Percentiles rank a stretch among this genome's conserved stretches.
phyloP scores from a whole-genome alignment of 1,140 invertebrate species.

The Pissodes strobi region DNA sequence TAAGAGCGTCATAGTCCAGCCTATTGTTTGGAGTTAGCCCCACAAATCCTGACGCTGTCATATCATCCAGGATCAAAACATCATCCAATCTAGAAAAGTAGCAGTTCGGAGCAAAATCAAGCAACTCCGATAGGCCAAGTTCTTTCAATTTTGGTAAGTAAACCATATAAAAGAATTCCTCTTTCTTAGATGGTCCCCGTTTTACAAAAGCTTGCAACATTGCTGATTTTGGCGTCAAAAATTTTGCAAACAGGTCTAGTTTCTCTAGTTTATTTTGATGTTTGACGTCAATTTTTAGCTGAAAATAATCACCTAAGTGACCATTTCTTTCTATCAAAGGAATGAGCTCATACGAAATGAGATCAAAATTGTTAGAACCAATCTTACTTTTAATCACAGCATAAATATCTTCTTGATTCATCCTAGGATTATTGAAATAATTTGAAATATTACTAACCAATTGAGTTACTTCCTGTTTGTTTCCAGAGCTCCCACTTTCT shows the following conservation, averaged over 20 bases:
- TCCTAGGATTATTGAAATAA: not conserved
- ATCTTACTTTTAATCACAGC: not conserved
- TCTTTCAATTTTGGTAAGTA: not conserved
- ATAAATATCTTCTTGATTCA: slow-evolving; percentile 18
- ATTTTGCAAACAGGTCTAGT: slow-evolving; percentile 11
- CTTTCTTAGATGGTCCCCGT: slow-evolving; percentile 22
- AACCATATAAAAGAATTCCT: slow-evolving; percentile 18
- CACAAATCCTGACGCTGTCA: not conserved
- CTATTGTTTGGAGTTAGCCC: not conserved
- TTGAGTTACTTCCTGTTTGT: not conserved
- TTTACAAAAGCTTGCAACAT: not conserved
- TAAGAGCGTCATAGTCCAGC: not conserved
- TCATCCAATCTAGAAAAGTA: slow-evolving; percentile 9
- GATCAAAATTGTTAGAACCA: not conserved
- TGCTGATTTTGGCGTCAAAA: not conserved
- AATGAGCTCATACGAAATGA: slow-evolving; percentile 9
- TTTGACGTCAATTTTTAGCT: not conserved
- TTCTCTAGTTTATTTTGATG: not conserved
- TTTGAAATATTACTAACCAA: not conserved
- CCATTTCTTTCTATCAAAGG: slow-evolving; percentile 12
- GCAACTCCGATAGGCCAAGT: not conserved
- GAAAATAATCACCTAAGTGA: slow-evolving; percentile 17
- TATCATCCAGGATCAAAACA: slow-evolving; percentile 10
- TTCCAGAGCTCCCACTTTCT: slow-evolving; percentile 39
- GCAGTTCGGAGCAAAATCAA: slow-evolving; percentile 9